Conservation (phyloP, 2,113 vertebrate species). For the Scomber colias region DNA sequence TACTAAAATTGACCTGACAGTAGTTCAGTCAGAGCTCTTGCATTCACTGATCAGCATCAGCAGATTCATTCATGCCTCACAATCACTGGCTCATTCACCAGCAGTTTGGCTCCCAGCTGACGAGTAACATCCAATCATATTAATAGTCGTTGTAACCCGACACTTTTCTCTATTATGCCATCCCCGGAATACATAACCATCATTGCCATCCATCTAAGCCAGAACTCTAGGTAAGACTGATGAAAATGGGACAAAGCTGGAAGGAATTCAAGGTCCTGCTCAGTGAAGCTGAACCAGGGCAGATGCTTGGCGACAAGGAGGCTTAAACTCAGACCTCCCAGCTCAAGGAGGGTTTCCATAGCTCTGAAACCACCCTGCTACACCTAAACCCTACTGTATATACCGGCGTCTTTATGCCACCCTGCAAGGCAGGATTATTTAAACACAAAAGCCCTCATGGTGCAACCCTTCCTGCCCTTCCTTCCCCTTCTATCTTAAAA, state of each 20-base stretch:
- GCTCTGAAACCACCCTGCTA: conserved; percentile 15
- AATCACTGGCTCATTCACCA: neutral
- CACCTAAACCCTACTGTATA: conserved; percentile 13
- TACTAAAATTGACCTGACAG: neutral
- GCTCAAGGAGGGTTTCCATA: neutral
- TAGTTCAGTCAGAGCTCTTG: no score
- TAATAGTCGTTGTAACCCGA: neutral
- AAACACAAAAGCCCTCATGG: neutral
- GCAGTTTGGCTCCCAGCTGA: neutral
- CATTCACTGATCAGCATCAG: no score
- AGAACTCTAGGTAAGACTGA: neutral
- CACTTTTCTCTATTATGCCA: neutral
- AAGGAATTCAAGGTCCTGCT: neutral
- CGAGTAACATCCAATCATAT: neutral
- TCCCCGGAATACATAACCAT: neutral
- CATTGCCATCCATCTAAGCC: neutral
- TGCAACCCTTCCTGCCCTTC: neutral
- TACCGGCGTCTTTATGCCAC: conserved; percentile 12
- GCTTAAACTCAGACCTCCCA: conserved; percentile 33
- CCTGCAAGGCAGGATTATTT: conserved; percentile 5
- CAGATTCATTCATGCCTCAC: neutral
- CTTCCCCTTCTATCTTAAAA: neutral
- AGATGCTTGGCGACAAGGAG: conserved; percentile 18
- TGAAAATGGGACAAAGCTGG: neutral
- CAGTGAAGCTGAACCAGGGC: neutral